Evolutionary conservation across 2,888 invertebrate species (phyloP).

Genomic region (Steromphala cineraria): DNA sequence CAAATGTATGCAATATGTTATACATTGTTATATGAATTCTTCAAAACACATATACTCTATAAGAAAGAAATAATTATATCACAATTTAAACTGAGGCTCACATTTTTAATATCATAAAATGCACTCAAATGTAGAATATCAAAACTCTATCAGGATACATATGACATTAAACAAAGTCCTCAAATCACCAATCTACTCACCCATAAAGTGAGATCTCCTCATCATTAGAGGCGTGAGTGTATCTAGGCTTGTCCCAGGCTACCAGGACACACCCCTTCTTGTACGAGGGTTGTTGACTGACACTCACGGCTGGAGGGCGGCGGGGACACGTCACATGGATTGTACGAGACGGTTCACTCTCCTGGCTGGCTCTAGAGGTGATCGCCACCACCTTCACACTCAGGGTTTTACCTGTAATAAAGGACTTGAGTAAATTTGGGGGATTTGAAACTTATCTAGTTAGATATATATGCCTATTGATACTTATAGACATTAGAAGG

Average conservation of each 20-base stretch:
- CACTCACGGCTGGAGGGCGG: conserved; percentile 62
- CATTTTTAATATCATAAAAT: too few species aligned
- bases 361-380: conserved; percentile 62
- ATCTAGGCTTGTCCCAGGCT: conserved; percentile 71
- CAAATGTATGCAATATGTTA: too few species aligned
- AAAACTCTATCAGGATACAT: too few species aligned
- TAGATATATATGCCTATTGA: too few species aligned
- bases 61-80: too few species aligned
- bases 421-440: not conserved
- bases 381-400: conserved; percentile 69
- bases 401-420: conserved; percentile 58
- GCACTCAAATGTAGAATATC: too few species aligned
- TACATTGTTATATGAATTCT: too few species aligned
- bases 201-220: conserved; percentile 70
- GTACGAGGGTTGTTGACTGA: conserved; percentile 72
- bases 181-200: conserved; percentile 43
- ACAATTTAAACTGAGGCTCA: too few species aligned
- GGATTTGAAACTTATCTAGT: too few species aligned
- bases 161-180: too few species aligned
- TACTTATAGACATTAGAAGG: too few species aligned
- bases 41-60: too few species aligned
- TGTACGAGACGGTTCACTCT: conserved; percentile 69
- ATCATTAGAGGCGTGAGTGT: conserved; percentile 54
- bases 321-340: conserved; percentile 70
- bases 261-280: conserved; percentile 71